Conservation (phyloP, 2,797 vertebrate genomes). For the Coregonus sp. region DNA sequence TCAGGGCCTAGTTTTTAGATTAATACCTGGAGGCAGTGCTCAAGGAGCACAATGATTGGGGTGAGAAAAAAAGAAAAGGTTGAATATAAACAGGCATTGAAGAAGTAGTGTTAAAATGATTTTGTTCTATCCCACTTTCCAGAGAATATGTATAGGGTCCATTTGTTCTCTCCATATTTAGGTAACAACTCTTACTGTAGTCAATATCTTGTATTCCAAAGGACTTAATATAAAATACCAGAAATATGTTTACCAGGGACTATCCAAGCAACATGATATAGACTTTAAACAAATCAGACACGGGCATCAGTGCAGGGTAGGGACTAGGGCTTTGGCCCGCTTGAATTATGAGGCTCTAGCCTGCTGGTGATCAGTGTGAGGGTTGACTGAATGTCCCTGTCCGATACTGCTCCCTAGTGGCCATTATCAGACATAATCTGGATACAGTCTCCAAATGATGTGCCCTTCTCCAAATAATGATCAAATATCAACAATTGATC, state of each 20-base stretch:
- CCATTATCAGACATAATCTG: not conserved
- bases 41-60: not conserved
- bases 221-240: not conserved
- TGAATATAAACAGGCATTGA: not conserved
- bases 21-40: constrained; percentile 7
- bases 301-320: not conserved
- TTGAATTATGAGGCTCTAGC: not conserved
- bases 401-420: constrained; percentile 6
- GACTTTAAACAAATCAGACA: not conserved
- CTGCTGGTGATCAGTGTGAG: not conserved
- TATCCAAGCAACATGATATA: not conserved
- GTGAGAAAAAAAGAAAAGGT: not conserved
- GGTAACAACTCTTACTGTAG: not conserved
- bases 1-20: not conserved
- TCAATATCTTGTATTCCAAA: too few species aligned
- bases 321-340: not conserved
- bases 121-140: too few species aligned
- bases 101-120: not conserved
- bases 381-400: not conserved
- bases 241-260: not conserved
- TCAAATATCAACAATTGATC: not conserved
- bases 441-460: not conserved
- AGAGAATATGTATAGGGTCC: too few species aligned
- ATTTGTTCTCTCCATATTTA: too few species aligned
- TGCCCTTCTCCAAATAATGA: not conserved